Base-by-base conservation (phyloP, 2,113 vertebrate genomes). In the Microcebus lehilahytsara region DNA sequence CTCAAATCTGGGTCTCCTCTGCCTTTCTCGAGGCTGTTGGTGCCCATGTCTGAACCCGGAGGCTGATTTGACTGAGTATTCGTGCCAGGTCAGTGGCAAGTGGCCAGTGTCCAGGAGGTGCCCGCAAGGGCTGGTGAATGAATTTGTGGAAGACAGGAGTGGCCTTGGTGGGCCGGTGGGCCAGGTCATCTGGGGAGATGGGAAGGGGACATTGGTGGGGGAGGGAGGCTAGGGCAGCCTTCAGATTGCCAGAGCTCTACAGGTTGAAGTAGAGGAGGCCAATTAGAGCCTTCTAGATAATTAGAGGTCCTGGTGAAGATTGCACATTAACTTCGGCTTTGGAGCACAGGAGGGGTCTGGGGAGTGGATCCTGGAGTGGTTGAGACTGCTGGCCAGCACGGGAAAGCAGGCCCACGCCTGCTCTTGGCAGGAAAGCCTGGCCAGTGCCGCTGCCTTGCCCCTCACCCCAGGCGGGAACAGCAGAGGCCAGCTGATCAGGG, bases 241-340 rank as follows among this genome's bases (percentile, higher is more conserved):
- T 71, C 27, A 71, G 66, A 42, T 53, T 40, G 9, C 83, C 23
- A 30, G 60, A 66, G 67, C 40, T 67, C 49, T 51, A 27, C 10
- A 42, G 72, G 32, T 66, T 46, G 12, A 27, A 69, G 69, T 49
- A 32, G 83, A 83, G 81, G 51, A 62, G 60, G 79, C 81, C 87
- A 69, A 4, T 93, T 56, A 74, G 64, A 89, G 25, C 92, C 2
- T 75, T 85, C 72, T 80, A n/a, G 30, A 6, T 95, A 94, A 91
- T 95, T 85, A 89, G 81, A 88, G 80, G 27, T 93, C 58, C 32
- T 0, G 4, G 40, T 60, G 94, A 64, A 66, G 92, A 88, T 66
- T 97, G 96, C 84, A 93, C 83, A 96, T 97, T 96, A 97, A 97
- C 96, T 97, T 56, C 71, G 46, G 85, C 11, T 40, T 5, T 60